These are phyloP conservation scores for Drosophila obscura DNA, from an alignment of 1,140 invertebrate species.

Conservation along the genomic window DNA sequence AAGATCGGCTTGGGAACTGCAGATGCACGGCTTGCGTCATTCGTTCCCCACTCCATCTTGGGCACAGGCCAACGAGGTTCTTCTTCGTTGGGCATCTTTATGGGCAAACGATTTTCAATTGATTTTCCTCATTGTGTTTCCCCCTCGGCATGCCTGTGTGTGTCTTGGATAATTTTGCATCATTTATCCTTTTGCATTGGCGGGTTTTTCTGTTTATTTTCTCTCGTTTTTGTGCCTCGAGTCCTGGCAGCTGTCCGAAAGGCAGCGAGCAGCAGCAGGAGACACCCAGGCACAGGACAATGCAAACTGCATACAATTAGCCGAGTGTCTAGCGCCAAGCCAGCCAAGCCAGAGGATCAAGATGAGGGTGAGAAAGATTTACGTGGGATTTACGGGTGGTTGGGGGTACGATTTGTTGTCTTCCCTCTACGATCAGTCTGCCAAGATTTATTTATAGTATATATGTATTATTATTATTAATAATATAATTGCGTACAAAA, in stretches of 20 bases:
- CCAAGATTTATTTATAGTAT: too few species aligned
- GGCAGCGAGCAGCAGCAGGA: constrained; percentile 2
- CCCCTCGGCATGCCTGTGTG: constrained; percentile 7
- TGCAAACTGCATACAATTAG: constrained; percentile 54
- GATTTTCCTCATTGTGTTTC: constrained; percentile 38
- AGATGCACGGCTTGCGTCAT: constrained; percentile 24
- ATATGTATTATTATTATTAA: too few species aligned
- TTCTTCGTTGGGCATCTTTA: constrained; percentile 13
- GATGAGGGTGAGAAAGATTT: constrained; percentile 30
- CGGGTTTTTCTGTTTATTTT: constrained; percentile 43
- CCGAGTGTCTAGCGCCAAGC: constrained; percentile 43
- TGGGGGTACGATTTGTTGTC: too few species aligned
- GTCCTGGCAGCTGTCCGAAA: constrained; percentile 52
- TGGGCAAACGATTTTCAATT: constrained; percentile 71
- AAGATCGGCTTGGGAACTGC: not conserved
- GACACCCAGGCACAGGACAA: constrained; percentile 36
- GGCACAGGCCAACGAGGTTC: constrained; percentile 30
- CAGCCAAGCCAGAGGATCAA: not conserved
- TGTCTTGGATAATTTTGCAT: constrained; percentile 70
- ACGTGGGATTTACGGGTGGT: too few species aligned
- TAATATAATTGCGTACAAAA: too few species aligned
- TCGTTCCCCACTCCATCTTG: constrained; percentile 12
- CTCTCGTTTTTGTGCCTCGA: constrained; percentile 40
- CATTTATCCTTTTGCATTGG: constrained; percentile 58
- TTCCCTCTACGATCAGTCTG: too few species aligned